phyloP scores from a whole-genome alignment of 1,140 invertebrate genomes.

The Papilio machaon region DNA sequence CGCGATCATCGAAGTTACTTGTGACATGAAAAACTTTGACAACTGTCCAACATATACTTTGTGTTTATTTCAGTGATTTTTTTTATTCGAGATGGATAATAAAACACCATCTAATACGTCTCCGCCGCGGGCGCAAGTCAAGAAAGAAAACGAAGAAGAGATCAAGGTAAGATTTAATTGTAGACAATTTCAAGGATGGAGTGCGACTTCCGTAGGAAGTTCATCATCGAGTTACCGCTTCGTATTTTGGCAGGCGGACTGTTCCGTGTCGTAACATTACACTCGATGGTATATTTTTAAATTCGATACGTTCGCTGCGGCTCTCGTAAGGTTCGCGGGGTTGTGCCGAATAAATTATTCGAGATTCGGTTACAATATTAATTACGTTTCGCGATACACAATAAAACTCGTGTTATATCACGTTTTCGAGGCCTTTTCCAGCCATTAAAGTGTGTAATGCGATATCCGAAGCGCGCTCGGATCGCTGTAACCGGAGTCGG shows the following conservation, averaged over 20 bases:
- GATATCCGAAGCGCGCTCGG: conserved; percentile 80
- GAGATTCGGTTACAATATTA: conserved; percentile 78
- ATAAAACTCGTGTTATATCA: conserved; percentile 82
- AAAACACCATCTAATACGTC: conserved; percentile 60
- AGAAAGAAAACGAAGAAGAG: conserved; percentile 82
- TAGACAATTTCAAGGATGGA: conserved; percentile 59
- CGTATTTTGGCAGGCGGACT: conserved; percentile 72
- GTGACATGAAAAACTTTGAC: conserved; percentile 54
- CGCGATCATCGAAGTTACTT: conserved; percentile 59
- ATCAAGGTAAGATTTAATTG: conserved; percentile 75
- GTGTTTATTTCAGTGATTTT: conserved; percentile 49
- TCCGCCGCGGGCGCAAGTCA: conserved; percentile 71
- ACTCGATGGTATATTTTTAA: conserved; percentile 78
- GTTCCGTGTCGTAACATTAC: conserved; percentile 68
- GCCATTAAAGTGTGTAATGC: conserved; percentile 81
- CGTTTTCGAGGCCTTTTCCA: conserved; percentile 82
- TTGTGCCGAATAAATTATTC: conserved; percentile 76
- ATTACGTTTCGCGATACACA: conserved; percentile 80
- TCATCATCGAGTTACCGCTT: conserved; percentile 64
- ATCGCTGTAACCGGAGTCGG: conserved; percentile 79
- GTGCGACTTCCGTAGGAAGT: conserved; percentile 64
- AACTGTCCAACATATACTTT: conserved; percentile 46
- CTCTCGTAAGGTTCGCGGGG: conserved; percentile 59
- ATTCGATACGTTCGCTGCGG: conserved; percentile 69
- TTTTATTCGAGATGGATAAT: conserved; percentile 65